Conservation (phyloP, 35 echinoderm and acorn worm species). For the Apostichopus californicus region DNA sequence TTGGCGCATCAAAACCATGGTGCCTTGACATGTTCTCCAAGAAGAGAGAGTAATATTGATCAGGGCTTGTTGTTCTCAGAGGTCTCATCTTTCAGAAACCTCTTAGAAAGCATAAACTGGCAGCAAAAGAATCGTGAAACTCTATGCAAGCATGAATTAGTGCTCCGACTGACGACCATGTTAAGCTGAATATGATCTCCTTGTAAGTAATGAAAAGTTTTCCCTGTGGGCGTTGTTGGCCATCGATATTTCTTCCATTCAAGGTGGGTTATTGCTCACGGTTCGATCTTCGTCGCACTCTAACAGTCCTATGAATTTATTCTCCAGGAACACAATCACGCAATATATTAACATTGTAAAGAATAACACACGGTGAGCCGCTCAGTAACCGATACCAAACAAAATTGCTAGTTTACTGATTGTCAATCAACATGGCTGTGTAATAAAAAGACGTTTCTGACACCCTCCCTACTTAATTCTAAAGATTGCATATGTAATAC, state of each 20-base stretch:
- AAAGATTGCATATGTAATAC: no score
- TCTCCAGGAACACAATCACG: no score
- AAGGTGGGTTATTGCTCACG: neutral
- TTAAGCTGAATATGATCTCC: neutral
- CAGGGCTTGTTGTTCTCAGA: neutral
- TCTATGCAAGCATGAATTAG: neutral
- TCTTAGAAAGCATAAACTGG: neutral
- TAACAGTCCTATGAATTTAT: no score
- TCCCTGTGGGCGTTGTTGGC: neutral
- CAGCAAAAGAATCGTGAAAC: neutral
- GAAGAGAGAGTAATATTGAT: neutral
- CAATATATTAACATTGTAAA: no score
- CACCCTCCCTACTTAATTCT: no score
- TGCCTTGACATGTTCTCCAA: neutral
- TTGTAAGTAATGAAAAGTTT: neutral
- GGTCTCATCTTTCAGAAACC: neutral
- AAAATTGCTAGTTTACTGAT: no score
- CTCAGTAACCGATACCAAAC: no score
- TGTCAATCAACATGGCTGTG: no score
- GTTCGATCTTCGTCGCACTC: no score
- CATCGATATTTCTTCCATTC: neutral
- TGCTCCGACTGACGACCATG: neutral
- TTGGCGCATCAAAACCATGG: neutral
- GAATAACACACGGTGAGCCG: no score
- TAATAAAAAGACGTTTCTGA: no score